These are phyloP conservation scores for Xylocampa areola DNA, from an alignment of 2,888 invertebrate genomes.

Conservation along the genomic window DNA sequence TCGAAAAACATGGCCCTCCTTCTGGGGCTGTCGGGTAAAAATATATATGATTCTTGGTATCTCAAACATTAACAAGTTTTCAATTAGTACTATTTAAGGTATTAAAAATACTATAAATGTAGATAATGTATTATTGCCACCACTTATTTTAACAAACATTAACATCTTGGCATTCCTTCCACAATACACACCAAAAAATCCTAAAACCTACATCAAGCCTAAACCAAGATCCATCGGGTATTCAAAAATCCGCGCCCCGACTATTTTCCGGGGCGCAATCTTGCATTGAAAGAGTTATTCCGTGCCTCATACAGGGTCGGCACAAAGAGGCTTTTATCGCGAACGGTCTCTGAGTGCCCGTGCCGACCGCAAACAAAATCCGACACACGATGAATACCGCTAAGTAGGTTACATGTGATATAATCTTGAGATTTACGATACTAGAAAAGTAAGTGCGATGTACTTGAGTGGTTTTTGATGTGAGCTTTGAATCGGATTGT, in stretches of 20 bases:
- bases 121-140: no score
- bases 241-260: constrained; percentile 51
- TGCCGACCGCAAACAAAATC: constrained; percentile 74
- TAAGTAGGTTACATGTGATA: constrained; percentile 74
- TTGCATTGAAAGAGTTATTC: constrained; percentile 79
- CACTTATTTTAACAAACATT: background rate
- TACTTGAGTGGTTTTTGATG: constrained; percentile 47
- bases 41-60: no score
- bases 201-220: constrained; percentile 17
- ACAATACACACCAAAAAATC: constrained; percentile 3
- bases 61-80: no score
- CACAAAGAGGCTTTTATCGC: constrained; percentile 86
- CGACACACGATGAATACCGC: constrained; percentile 74
- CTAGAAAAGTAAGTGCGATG: constrained; percentile 53
- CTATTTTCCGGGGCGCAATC: constrained; percentile 71
- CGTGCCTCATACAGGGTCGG: constrained; percentile 63
- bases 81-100: no score
- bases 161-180: background rate
- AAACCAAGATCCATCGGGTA: constrained; percentile 35
- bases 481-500: constrained; percentile 42
- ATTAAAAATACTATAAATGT: no score
- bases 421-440: constrained; percentile 67
- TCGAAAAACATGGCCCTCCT: no score
- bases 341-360: constrained; percentile 66
- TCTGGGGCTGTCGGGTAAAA: no score